Conservation (phyloP, 1,140 invertebrate species). For the Trichoplusia ni region DNA sequence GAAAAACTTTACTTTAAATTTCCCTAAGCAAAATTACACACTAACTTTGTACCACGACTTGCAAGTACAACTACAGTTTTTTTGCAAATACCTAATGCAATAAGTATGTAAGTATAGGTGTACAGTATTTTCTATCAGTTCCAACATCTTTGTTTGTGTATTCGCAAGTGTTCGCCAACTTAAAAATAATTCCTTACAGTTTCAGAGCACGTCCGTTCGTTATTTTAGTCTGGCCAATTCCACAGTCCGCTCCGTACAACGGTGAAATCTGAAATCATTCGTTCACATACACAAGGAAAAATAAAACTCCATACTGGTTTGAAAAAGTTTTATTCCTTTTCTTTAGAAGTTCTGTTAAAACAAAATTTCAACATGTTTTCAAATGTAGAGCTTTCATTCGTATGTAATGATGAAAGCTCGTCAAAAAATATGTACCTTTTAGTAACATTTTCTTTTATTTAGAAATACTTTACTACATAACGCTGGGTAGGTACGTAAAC, state of each 20-base stretch:
- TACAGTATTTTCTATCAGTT: slow-evolving; percentile 9
- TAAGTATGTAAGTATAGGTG: too few species aligned
- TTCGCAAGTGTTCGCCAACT: slow-evolving; percentile 37
- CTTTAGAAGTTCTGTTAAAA: neutral
- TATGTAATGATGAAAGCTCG: too few species aligned
- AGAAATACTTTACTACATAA: too few species aligned
- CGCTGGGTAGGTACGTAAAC: too few species aligned
- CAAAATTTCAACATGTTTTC: too few species aligned
- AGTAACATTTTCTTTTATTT: too few species aligned
- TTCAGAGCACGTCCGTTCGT: slow-evolving; percentile 71
- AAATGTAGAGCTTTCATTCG: too few species aligned
- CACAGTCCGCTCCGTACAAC: slow-evolving; percentile 51
- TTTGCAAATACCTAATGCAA: too few species aligned
- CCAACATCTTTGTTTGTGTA: slow-evolving; percentile 33
- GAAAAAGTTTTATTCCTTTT: slow-evolving; percentile 24
- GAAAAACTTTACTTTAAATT: too few species aligned
- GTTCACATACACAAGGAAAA: slow-evolving; percentile 48
- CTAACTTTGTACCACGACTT: neutral
- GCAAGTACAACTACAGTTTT: neutral
- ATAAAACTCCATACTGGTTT: slow-evolving; percentile 54
- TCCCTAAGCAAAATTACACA: too few species aligned
- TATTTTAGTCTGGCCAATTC: slow-evolving; percentile 68
- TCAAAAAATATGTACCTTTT: too few species aligned
- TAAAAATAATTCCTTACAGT: slow-evolving; percentile 67
- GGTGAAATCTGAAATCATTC: slow-evolving; percentile 57